These are phyloP conservation scores for Troilus luridus DNA, from an alignment of 2,888 invertebrate genomes.

Conservation along the genomic window DNA sequence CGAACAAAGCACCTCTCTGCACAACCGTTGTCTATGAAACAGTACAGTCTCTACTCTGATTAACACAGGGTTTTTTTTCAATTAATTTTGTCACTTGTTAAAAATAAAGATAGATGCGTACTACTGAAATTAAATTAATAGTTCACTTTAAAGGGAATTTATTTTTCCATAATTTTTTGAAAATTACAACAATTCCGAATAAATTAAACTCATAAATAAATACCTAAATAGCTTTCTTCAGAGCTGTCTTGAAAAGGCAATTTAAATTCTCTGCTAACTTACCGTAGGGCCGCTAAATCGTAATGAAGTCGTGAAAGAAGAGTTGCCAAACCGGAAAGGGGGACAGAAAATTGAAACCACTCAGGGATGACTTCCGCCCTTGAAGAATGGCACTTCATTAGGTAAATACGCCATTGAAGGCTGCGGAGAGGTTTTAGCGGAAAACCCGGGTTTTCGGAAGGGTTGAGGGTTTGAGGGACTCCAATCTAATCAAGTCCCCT, in stretches of 20 bases:
- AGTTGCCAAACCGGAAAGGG: constrained; percentile 24
- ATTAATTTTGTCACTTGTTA: no score
- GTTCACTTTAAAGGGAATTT: no score
- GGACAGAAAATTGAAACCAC: constrained; percentile 38
- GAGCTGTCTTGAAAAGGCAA: not conserved
- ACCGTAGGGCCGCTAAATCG: not conserved
- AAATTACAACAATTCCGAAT: no score
- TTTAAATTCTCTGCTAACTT: not conserved
- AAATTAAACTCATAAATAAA: not conserved
- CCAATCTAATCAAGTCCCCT: not conserved
- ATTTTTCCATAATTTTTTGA: no score
- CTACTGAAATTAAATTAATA: no score
- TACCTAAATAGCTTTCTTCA: not conserved
- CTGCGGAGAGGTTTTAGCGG: not conserved
- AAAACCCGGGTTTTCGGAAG: not conserved
- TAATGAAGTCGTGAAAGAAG: not conserved
- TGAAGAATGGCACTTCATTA: constrained; percentile 41
- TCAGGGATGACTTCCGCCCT: constrained; percentile 31
- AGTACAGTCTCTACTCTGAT: no score
- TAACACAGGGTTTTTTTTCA: no score
- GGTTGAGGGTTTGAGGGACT: not conserved
- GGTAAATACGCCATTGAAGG: constrained; percentile 38
- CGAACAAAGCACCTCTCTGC: no score
- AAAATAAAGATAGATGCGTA: no score
- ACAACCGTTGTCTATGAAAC: no score